These are phyloP conservation scores for Pinna nobilis DNA, from an alignment of 1,140 invertebrate genomes.

Conservation along the genomic window DNA sequence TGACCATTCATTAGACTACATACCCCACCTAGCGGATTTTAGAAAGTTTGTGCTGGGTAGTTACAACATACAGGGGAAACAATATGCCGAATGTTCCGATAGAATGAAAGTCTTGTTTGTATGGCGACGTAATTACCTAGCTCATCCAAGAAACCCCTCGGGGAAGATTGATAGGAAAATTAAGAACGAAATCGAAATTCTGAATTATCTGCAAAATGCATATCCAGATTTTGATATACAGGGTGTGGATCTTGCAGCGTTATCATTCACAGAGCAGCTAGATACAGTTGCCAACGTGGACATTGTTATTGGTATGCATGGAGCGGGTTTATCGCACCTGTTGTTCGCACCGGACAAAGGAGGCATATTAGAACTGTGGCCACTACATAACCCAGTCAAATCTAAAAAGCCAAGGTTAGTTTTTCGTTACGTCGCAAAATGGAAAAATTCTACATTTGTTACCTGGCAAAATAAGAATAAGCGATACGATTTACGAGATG, in stretches of 20 bases:
- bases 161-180: conserved; percentile 61
- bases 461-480: conserved; percentile 57
- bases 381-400: conserved; percentile 57
- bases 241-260: conserved; percentile 55
- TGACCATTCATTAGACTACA: conserved; percentile 1
- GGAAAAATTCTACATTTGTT: conserved; percentile 56
- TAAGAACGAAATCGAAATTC: conserved; percentile 59
- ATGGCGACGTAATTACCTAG: conserved; percentile 66
- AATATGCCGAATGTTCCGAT: conserved; percentile 1
- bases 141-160: conserved; percentile 67
- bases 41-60: conserved; percentile 2
- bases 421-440: conserved; percentile 55
- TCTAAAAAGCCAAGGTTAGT: conserved; percentile 38
- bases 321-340: conserved; percentile 95
- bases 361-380: conserved; percentile 92
- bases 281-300: conserved; percentile 82
- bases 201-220: conserved; percentile 21
- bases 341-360: conserved; percentile 96
- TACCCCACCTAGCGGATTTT: conserved; percentile 14
- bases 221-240: conserved; percentile 34
- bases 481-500: conserved; percentile 39
- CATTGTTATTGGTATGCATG: conserved; percentile 96
- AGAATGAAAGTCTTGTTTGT: conserved; percentile 61
- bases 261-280: conserved; percentile 56
- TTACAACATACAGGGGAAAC: not conserved